Conservation (phyloP, 2,888 invertebrate genomes). For the Acleris laterana region DNA sequence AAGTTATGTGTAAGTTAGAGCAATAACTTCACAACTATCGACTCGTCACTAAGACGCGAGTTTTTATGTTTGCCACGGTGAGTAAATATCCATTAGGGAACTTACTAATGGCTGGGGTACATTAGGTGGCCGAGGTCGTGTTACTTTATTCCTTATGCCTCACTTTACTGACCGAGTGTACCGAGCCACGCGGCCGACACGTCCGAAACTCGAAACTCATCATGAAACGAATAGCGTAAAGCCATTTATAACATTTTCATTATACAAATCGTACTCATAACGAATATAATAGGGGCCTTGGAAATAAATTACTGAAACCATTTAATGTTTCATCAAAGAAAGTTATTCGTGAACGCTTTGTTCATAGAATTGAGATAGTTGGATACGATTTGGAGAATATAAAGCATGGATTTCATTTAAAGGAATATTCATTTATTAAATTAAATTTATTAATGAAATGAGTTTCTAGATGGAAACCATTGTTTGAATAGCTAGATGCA, state of each 20-base stretch:
- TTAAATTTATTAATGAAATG: conserved; percentile 10
- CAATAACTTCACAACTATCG: conserved; percentile 50
- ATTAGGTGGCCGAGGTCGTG: conserved; percentile 63
- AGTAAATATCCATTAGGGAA: conserved; percentile 72
- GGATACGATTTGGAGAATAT: conserved; percentile 25
- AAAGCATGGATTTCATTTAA: conserved; percentile 12
- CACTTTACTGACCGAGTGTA: conserved; percentile 13
- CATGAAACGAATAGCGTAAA: conserved; percentile 13
- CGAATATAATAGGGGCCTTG: conserved; percentile 16
- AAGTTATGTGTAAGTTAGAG: conserved; percentile 6
- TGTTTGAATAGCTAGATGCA: not conserved
- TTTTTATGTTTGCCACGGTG: conserved; percentile 65
- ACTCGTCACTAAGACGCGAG: conserved; percentile 62
- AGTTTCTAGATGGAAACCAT: conserved; percentile 11
- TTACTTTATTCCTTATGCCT: conserved; percentile 45
- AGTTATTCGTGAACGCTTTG: conserved; percentile 34
- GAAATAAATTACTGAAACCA: conserved; percentile 25
- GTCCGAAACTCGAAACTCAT: conserved; percentile 3
- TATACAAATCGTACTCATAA: conserved; percentile 30
- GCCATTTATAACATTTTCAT: conserved; percentile 29
- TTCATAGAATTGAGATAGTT: conserved; percentile 33
- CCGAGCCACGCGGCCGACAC: conserved; percentile 3
- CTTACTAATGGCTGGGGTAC: conserved; percentile 66
- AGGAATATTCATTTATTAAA: conserved; percentile 27
- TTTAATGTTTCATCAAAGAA: conserved; percentile 35